A percentile compares a stretch with the other conserved stretches of the same genome.
Conservation (phyloP, 2,888 invertebrate species). For the Heliconius erato region DNA sequence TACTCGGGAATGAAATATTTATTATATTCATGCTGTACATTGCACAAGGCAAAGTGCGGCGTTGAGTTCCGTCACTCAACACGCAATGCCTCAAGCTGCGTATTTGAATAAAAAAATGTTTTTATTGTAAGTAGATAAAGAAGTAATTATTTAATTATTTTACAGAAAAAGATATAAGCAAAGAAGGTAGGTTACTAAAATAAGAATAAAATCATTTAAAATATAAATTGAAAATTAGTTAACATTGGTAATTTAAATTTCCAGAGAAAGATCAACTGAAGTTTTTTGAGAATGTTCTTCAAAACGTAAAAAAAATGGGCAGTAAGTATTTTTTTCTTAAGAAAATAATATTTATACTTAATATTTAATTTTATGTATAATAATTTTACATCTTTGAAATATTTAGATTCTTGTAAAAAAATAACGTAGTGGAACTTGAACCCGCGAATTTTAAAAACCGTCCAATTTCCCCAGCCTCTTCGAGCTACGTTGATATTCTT, state of each 20-base stretch:
- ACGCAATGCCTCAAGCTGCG: too few species aligned
- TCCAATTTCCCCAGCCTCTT: too few species aligned
- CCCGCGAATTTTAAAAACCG: neutral
- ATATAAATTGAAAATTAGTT: neutral
- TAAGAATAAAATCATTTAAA: neutral
- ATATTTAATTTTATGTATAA: neutral
- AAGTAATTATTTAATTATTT: constrained; percentile 29
- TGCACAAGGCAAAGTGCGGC: neutral
- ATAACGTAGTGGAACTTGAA: neutral
- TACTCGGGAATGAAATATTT: too few species aligned
- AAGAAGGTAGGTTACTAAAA: constrained; percentile 59
- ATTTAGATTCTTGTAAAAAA: too few species aligned
- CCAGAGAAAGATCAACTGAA: constrained; percentile 53
- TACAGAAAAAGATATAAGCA: constrained; percentile 59
- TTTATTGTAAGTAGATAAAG: too few species aligned
- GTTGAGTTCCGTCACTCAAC: neutral
- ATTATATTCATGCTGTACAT: too few species aligned
- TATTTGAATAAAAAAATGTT: too few species aligned
- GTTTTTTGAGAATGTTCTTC: constrained; percentile 52
- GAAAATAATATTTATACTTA: neutral
- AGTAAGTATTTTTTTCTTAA: constrained; percentile 36
- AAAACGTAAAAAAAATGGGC: constrained; percentile 47
- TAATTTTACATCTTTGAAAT: neutral
- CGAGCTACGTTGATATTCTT: neutral
- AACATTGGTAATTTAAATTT: neutral